These are phyloP conservation scores for Aegithalos caudatus DNA, from an alignment of 2,113 vertebrate genomes.

Conservation along the genomic window DNA sequence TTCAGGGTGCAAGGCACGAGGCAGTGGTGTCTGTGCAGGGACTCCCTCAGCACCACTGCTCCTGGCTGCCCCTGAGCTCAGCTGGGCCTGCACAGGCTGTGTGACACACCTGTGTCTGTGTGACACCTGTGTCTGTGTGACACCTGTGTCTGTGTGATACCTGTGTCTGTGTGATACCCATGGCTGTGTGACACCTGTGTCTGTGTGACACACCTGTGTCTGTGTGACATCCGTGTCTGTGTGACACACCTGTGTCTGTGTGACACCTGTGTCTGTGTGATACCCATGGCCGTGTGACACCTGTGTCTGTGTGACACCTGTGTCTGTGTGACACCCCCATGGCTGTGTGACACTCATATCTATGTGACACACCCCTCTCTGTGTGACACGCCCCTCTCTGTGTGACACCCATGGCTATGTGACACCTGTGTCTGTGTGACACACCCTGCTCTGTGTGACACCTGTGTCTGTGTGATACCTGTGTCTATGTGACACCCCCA, in stretches of 20 bases:
- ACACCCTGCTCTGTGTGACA: background rate
- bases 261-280: background rate
- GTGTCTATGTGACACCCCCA: rapidly evolving
- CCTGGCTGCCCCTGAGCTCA: background rate
- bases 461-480: rapidly evolving
- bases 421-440: rapidly evolving
- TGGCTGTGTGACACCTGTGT: rapidly evolving
- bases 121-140: background rate
- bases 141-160: rapidly evolving
- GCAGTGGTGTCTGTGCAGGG: background rate
- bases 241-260: background rate
- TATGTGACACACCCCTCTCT: no score
- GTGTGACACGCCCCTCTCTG: background rate
- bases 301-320: rapidly evolving
- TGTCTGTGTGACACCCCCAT: no score
- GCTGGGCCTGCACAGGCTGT: background rate
- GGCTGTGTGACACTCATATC: rapidly evolving
- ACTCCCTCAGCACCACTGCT: background rate
- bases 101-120: background rate
- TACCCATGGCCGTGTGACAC: rapidly evolving
- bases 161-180: rapidly evolving
- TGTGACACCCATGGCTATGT: background rate
- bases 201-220: rapidly evolving
- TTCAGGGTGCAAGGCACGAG: background rate
- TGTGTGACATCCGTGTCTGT: background rate